Percentiles rank a stretch among this genome's conserved stretches.
Evolutionary conservation across 1,140 invertebrate species (phyloP).

Genomic region (Lutraria rhynchaena): DNA sequence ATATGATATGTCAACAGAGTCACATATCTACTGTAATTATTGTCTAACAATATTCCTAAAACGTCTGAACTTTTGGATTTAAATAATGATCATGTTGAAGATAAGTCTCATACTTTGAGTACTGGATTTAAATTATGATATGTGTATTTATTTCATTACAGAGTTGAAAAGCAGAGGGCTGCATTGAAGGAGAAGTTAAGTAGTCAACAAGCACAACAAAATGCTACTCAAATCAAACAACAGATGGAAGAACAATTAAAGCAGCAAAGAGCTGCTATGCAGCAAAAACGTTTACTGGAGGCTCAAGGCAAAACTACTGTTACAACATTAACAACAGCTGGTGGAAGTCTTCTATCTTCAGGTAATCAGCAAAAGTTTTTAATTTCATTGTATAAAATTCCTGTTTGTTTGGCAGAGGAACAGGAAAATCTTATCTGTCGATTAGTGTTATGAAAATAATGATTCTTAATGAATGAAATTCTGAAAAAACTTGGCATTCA

Average conservation of each 20-base stretch:
- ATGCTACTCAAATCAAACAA: constrained; percentile 92
- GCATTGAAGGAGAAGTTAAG: constrained; percentile 74
- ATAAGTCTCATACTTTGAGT: neutral
- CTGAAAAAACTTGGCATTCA: too few relatives aligned
- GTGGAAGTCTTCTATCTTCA: constrained; percentile 25
- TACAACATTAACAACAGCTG: constrained; percentile 50
- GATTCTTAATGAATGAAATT: too few relatives aligned
- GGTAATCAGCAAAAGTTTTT: neutral
- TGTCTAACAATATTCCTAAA: too few relatives aligned
- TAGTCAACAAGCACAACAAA: constrained; percentile 67
- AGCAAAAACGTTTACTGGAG: constrained; percentile 88
- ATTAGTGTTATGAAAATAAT: too few relatives aligned
- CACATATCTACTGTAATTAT: too few relatives aligned
- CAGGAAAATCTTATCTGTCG: too few relatives aligned
- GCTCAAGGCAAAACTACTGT: constrained; percentile 70
- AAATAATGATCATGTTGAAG: too few relatives aligned
- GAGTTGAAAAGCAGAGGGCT: constrained; percentile 78
- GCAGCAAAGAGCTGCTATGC: constrained; percentile 92
- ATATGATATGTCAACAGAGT: too few relatives aligned
- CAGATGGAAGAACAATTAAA: constrained; percentile 95
- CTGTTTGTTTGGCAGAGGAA: too few relatives aligned
- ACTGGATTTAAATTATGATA: neutral
- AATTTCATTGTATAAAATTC: too few relatives aligned
- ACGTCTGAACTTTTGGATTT: too few relatives aligned
- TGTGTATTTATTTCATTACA: constrained; percentile 43